Conservation (phyloP, 35 echinoderm and acorn worm genomes). For the Heliocidaris erythrogramma region DNA sequence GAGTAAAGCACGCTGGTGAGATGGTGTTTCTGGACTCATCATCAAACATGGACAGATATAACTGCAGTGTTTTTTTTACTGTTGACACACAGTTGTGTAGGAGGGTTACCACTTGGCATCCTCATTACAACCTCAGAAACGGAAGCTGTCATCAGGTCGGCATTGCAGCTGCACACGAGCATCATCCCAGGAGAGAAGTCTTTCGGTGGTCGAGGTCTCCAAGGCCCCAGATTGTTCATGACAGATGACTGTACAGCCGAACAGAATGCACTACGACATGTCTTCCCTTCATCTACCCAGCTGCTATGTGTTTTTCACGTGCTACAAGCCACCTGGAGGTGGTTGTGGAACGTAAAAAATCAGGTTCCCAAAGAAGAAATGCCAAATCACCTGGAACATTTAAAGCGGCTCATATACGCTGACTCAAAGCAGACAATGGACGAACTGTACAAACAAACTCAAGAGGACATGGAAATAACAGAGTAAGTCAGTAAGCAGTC, state of each 20-base stretch:
- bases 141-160: conserved; percentile 2
- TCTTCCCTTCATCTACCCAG: conserved; percentile 34
- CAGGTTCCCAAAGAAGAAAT: background rate
- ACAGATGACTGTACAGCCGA: conserved; percentile 62
- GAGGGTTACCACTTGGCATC: conserved; percentile 53
- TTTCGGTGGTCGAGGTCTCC: conserved; percentile 38
- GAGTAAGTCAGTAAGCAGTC: background rate
- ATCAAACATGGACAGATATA: conserved; percentile 47
- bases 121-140: conserved; percentile 58
- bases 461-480: background rate
- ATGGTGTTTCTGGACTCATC: conserved; percentile 46
- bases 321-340: conserved; percentile 61
- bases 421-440: too few species aligned
- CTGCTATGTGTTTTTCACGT: conserved; percentile 60
- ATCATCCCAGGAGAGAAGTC: background rate
- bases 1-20: conserved; percentile 29
- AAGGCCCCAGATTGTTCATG: conserved; percentile 47
- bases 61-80: conserved; percentile 50
- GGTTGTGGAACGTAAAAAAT: conserved; percentile 57
- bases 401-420: conserved; percentile 46
- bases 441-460: background rate
- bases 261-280: background rate
- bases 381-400: background rate
- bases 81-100: conserved; percentile 53
- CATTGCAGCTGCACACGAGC: conserved; percentile 19